Evolutionary conservation across 1,140 invertebrate genomes (phyloP), one percentile per base, ranked within the genome.

Genomic region (Portunus trituberculatus): DNA sequence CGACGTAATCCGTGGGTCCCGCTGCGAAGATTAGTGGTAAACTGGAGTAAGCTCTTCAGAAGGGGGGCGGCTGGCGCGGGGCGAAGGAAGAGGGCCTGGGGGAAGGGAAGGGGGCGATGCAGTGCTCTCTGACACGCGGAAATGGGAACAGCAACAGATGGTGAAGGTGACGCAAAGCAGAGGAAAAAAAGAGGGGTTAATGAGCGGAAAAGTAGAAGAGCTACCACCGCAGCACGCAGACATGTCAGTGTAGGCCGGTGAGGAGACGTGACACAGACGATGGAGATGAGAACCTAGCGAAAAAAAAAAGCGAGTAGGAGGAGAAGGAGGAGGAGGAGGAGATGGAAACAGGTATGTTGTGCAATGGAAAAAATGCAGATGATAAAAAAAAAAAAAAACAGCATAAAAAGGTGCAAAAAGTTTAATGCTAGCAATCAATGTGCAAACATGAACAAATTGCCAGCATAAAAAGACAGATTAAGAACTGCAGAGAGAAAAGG

Each of bases 11-110:
- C 88, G 20, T 8, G 14, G 59, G 32, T 48, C 93, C 92, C 92
- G 92, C 92, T 94, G 93, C 87, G 93, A 87, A 94, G 93, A 94
- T 94, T 94, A 94, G 93, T 67, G 93, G 93, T 94, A 94, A 90
- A 94, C 87, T 94, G 87, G 93, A 90, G 93, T 91, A 88, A 87
- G 92, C 92, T 93, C 88, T 91, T 94, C 87, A 94, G 93, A 67
- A 28, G 84, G 93, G 86, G 67, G 92, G 31, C 45, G 89, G 76
- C 29, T 48, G 32, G 76, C 46, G 92, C 67, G n/a, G 31, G 84
- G 83, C 8, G 83, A 48, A 29, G 32, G 6, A 2, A 28, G 45
- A 39, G 39, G 82, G 45, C 28, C 46, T n/a, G 90, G 46, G 48
- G 2, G 25, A 12, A 31, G 45, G 45, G 82, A 46, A 14, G 76